These are phyloP conservation scores for Ypsolopha scabrella DNA, from an alignment of 2,888 invertebrate genomes.

Conservation along the genomic window DNA sequence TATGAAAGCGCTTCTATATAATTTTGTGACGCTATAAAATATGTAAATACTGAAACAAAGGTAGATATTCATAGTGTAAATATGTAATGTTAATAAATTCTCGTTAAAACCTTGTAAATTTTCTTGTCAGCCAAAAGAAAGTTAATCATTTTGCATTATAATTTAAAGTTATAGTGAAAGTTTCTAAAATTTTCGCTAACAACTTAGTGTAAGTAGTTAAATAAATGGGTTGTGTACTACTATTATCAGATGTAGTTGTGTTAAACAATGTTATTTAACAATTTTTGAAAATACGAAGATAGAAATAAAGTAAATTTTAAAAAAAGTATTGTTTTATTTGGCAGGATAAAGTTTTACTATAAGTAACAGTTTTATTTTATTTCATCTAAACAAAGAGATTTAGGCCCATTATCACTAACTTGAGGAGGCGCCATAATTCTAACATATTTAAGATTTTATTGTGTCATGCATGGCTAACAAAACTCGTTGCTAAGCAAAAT, in stretches of 20 bases:
- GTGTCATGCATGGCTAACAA: no score
- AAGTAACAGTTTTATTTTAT: no score
- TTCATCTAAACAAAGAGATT: no score
- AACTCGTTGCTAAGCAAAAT: no score
- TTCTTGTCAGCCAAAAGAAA: conserved; percentile 6
- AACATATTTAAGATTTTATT: no score
- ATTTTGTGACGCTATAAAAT: neutral
- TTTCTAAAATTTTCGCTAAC: conserved; percentile 18
- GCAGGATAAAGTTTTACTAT: no score
- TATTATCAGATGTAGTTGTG: conserved; percentile 61
- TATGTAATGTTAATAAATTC: conserved; percentile 9
- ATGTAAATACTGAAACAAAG: conserved; percentile 8
- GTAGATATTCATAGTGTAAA: neutral
- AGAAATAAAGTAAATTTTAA: conserved; percentile 36
- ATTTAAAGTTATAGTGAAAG: conserved; percentile 5
- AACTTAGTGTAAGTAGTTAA: conserved; percentile 41
- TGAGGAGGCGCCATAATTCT: no score
- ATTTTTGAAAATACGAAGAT: conserved; percentile 47
- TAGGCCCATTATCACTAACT: no score
- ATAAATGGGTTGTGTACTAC: conserved; percentile 63
- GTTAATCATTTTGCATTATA: conserved; percentile 4
- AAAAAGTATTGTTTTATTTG: conserved; percentile 18
- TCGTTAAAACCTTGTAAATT: conserved; percentile 1
- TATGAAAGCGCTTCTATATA: conserved; percentile 4
- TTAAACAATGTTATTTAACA: conserved; percentile 52